A percentile compares a stretch with the other conserved stretches of the same genome.
Evolutionary conservation across 2,113 vertebrate genomes (phyloP).

Genomic region (Naja naja): DNA sequence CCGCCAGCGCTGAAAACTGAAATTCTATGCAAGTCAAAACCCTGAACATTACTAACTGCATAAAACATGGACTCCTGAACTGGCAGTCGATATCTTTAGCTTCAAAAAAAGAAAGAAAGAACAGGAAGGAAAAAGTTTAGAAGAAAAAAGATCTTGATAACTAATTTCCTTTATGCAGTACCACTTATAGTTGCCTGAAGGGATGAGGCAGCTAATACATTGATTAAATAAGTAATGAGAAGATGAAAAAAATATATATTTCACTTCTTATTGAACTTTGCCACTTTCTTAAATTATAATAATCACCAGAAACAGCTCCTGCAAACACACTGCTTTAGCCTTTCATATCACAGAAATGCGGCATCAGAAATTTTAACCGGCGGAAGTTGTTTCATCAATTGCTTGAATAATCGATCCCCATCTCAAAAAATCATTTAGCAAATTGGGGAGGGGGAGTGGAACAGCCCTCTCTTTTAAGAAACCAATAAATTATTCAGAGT

Average conservation of each 20-base stretch:
- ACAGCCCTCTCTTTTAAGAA: not conserved
- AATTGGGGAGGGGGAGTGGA: too few relatives aligned
- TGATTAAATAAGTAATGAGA: not conserved
- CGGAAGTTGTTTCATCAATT: not conserved
- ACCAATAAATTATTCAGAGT: not conserved
- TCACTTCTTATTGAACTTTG: not conserved
- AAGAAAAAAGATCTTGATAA: not conserved
- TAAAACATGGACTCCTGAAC: not conserved
- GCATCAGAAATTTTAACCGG: not conserved
- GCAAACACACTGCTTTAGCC: not conserved
- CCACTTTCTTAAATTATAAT: not conserved
- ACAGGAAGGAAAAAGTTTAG: too few relatives aligned
- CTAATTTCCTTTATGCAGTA: not conserved
- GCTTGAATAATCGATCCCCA: not conserved
- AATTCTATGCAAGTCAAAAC: not conserved
- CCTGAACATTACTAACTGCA: not conserved
- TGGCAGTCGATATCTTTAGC: not conserved
- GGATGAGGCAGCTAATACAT: not conserved
- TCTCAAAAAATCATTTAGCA: not conserved
- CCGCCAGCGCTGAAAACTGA: not conserved
- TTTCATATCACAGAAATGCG: not conserved
- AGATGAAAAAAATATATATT: not conserved
- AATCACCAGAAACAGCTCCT: not conserved
- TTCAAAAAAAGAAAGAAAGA: not conserved
- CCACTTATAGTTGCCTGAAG: not conserved